phyloP scores from a whole-genome alignment of 2,888 invertebrate genomes.

The Aromia moschata region DNA sequence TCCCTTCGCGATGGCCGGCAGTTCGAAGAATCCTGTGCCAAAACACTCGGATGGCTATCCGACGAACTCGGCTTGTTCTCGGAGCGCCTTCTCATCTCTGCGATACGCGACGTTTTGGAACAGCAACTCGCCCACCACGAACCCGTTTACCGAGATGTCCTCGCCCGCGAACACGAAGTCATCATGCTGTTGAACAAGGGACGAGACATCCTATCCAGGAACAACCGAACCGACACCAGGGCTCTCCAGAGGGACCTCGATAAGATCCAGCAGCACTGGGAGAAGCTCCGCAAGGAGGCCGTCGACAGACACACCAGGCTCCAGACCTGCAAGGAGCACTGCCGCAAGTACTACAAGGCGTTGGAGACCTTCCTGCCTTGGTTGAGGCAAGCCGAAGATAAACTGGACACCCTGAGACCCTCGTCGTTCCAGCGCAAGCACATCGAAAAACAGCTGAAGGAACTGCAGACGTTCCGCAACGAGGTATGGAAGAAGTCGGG shows the following conservation, averaged over 20 bases:
- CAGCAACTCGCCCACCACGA: conserved; percentile 90
- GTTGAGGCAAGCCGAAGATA: conserved; percentile 87
- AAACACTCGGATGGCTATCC: conserved; percentile 89
- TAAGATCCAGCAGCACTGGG: conserved; percentile 91
- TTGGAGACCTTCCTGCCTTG: conserved; percentile 89
- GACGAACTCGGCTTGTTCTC: conserved; percentile 80
- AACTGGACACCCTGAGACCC: conserved; percentile 79
- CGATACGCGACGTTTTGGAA: conserved; percentile 81
- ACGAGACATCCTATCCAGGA: conserved; percentile 69
- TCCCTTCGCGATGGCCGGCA: conserved; percentile 83
- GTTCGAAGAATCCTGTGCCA: conserved; percentile 87
- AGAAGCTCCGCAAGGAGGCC: conserved; percentile 87
- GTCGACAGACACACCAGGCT: conserved; percentile 86
- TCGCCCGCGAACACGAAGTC: conserved; percentile 90
- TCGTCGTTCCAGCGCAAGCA: conserved; percentile 85
- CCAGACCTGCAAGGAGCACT: conserved; percentile 92
- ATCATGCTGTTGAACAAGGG: conserved; percentile 95
- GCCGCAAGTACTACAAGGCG: conserved; percentile 86
- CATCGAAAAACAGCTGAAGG: conserved; percentile 87
- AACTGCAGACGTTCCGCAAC: conserved; percentile 88
- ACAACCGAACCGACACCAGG: conserved; percentile 66
- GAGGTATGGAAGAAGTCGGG: conserved; percentile 94
- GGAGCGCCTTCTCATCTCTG: conserved; percentile 84
- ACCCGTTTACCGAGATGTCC: conserved; percentile 88
- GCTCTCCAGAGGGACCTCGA: conserved; percentile 82